Base-by-base conservation (phyloP, 2,888 invertebrate genomes). In the Epinotia ramella region DNA sequence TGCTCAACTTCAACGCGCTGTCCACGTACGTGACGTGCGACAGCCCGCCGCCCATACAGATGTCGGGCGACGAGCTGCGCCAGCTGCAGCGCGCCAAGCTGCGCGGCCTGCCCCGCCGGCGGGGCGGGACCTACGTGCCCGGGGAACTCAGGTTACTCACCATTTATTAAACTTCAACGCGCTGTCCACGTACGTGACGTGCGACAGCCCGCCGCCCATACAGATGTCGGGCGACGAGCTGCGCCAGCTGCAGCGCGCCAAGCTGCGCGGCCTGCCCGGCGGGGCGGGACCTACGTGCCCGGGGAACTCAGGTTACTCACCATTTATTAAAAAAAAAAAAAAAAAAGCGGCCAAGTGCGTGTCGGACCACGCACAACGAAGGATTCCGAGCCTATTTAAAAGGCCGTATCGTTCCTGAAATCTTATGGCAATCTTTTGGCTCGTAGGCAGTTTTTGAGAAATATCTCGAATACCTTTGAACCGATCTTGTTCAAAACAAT, bases 171-270 rank as follows among this genome's bases (percentile, higher is more conserved):
- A 94, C 83, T 93, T 94, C 86, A 93, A 94, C 81, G 94, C 95
- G 9, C 86, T 96, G 6, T 95, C 95, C 0, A 95, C 96, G 0
- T 96, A 96, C 82, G 96, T 97, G 63, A 96, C 96, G 49, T 97
- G 97, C 81, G 97, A 97, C 85, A 97, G 97, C 81, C 97, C 97
- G 0, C 96, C 97, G 59, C 97, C 97, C 0, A 94, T 97, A 82
- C 96, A 97, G 84, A 96, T 97, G 95, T 96, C 97, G 0, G 95
- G 96, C 0, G 97, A 97, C 44, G 98, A 98, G 86, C 94, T 96
- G 80, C 95, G 95, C 0, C 96, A 97, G 83, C 85, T 98, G 73
- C 97, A 97, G 81, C 94, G 95, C 77, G 95, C 97, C 71, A 97
- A 97, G 83, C 87, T 95, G 44, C 95, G 97, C 71, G 97, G 97